Evolutionary conservation across 1,140 invertebrate genomes (phyloP).

Genomic region (Acromyrmex heyeri): DNA sequence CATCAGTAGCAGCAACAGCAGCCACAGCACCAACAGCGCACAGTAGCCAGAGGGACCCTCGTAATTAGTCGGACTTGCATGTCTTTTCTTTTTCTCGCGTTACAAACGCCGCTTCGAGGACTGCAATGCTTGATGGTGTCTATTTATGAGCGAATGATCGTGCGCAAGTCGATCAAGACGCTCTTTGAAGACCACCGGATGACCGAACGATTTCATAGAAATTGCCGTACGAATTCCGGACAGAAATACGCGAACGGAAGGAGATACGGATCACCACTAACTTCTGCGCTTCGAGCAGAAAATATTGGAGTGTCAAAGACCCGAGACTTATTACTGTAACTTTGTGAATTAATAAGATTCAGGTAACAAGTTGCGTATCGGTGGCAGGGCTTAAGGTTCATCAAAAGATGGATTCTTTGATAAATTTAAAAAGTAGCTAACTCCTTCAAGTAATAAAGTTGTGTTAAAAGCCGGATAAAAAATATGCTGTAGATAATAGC

Average conservation of each 20-base stretch:
- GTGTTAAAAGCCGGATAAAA: not conserved
- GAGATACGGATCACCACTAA: slow-evolving; percentile 37
- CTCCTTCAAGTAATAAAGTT: not conserved
- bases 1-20: slow-evolving; percentile 78
- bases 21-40: slow-evolving; percentile 65
- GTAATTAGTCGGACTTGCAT: slow-evolving; percentile 81
- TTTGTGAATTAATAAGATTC: slow-evolving; percentile 58
- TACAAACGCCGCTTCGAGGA: slow-evolving; percentile 55
- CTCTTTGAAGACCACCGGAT: slow-evolving; percentile 37
- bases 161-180: slow-evolving; percentile 60
- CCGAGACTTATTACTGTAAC: slow-evolving; percentile 45
- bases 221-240: not conserved
- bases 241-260: not conserved
- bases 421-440: slow-evolving; percentile 26
- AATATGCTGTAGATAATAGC: not conserved
- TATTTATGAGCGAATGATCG: slow-evolving; percentile 59
- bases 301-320: slow-evolving; percentile 44
- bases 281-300: slow-evolving; percentile 27
- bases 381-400: not conserved
- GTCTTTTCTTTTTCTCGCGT: slow-evolving; percentile 77
- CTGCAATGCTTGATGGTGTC: slow-evolving; percentile 47
- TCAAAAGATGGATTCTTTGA: slow-evolving; percentile 28
- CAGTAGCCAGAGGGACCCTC: slow-evolving; percentile 80
- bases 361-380: slow-evolving; percentile 32
- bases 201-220: slow-evolving; percentile 6